phyloP scores from a whole-genome alignment of 2,888 invertebrate genomes.

The Drosophila macrothrix region DNA sequence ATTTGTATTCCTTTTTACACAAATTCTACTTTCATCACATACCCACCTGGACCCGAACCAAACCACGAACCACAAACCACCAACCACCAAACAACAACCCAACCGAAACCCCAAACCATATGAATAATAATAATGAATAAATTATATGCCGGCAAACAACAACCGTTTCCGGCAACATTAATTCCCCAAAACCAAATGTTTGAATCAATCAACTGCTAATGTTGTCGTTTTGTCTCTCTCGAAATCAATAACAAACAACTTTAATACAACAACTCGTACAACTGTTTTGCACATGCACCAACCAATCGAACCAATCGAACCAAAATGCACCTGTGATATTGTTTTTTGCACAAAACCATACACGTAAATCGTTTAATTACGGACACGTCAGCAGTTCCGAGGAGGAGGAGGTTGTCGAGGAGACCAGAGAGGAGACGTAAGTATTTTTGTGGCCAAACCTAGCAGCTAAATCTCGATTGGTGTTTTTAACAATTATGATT shows the following conservation, averaged over 20 bases:
- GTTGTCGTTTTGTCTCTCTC: conserved; percentile 69
- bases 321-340: conserved; percentile 56
- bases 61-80: conserved; percentile 12
- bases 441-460: conserved; percentile 74
- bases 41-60: conserved; percentile 15
- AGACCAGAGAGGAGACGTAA: conserved; percentile 85
- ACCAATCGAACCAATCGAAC: conserved; percentile 31
- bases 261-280: conserved; percentile 41
- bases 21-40: conserved; percentile 56
- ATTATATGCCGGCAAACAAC: conserved; percentile 16
- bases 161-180: conserved; percentile 26
- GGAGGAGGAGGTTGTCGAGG: conserved; percentile 85
- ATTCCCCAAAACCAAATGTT: conserved; percentile 32
- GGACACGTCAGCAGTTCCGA: conserved; percentile 83
- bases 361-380: conserved; percentile 71
- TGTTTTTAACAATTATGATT: conserved; percentile 57
- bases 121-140: neutral
- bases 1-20: conserved; percentile 68
- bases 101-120: conserved; percentile 6
- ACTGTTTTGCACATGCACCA: conserved; percentile 50
- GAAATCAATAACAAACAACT: conserved; percentile 57
- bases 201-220: conserved; percentile 67
- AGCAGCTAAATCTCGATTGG: conserved; percentile 66
- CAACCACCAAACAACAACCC: conserved; percentile 14
- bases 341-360: conserved; percentile 62